Evolutionary conservation across 2,797 vertebrate species (phyloP).

Genomic region (Trachops cirrhosus): DNA sequence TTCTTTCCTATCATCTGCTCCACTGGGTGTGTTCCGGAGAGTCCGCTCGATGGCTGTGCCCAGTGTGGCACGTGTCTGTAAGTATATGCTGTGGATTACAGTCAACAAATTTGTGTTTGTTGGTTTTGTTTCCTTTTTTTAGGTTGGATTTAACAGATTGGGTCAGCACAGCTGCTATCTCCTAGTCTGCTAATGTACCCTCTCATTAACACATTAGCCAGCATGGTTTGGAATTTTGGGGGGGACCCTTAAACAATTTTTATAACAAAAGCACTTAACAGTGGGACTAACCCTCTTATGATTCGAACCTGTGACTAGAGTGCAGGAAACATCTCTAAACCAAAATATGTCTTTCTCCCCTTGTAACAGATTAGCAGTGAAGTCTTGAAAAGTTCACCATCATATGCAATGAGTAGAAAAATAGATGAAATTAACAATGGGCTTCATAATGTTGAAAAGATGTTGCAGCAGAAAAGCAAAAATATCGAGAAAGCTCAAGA

Average conservation of each 20-base stretch:
- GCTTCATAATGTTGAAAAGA: conserved; percentile 87
- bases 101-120: not conserved
- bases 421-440: conserved; percentile 88
- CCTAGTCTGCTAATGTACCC: not conserved
- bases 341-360: not conserved
- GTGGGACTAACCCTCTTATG: not conserved
- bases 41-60: not conserved
- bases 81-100: not conserved
- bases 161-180: not conserved
- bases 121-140: not conserved
- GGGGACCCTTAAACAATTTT: not conserved
- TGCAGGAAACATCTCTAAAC: not conserved
- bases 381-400: conserved; percentile 84
- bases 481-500: conserved; percentile 87
- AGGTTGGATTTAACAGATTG: not conserved
- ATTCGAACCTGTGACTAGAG: not conserved
- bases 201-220: not conserved
- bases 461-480: conserved; percentile 87
- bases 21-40: not conserved
- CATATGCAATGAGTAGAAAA: conserved; percentile 85
- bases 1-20: not conserved
- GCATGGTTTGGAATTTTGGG: not conserved
- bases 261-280: not conserved
- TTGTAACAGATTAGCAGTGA: conserved; percentile 78
- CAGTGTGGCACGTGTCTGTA: not conserved